Evolutionary conservation across 2,797 vertebrate genomes (phyloP).

Genomic region (Squalus acanthias): DNA sequence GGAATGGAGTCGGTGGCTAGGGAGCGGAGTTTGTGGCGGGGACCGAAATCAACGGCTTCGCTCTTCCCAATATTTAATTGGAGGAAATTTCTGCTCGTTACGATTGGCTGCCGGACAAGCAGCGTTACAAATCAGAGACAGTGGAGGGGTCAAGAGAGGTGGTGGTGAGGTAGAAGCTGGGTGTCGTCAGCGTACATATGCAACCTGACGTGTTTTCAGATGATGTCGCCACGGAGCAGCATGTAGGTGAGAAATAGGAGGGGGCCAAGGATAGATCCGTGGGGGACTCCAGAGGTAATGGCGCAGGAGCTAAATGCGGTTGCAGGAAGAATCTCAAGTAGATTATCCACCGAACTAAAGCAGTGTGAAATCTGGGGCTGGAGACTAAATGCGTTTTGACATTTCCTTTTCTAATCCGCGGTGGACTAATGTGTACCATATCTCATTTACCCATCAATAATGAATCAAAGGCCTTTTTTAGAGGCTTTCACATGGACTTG

Average conservation of each 20-base stretch:
- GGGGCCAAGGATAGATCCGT: background rate
- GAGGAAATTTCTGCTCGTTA: no score
- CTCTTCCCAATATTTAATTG: no score
- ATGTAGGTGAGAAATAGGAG: background rate
- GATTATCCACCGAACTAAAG: background rate
- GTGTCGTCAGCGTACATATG: background rate
- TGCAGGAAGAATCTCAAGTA: background rate
- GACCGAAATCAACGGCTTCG: no score
- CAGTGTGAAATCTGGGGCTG: background rate
- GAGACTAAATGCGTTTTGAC: background rate
- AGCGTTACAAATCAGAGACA: no score
- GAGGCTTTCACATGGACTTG: background rate
- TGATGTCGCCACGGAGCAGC: background rate
- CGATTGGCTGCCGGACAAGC: no score
- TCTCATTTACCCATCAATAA: background rate
- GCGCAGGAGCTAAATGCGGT: background rate
- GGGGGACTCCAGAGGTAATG: background rate
- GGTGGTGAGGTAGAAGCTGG: no score
- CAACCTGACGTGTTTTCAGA: background rate
- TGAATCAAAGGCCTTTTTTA: background rate
- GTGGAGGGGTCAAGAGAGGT: no score
- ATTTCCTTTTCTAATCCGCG: background rate
- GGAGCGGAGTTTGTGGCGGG: no score
- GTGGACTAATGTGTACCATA: background rate
- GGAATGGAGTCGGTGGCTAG: no score